Evolutionary conservation across 1,140 invertebrate genomes (phyloP), one percentile per base, ranked within the genome.

Genomic region (Drosophila sproati): DNA sequence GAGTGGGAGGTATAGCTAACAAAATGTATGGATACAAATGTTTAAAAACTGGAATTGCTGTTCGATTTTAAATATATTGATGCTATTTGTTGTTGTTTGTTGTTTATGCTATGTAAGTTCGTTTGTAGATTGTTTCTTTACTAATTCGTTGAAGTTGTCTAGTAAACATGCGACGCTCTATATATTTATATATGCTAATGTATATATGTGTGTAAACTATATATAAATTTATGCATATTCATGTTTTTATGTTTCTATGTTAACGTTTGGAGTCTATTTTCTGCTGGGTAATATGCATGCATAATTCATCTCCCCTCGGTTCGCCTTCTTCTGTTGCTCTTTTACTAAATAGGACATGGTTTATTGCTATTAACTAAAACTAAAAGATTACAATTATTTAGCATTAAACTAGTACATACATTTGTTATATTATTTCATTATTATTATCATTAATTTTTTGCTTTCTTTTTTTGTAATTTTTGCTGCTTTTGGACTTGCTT

Each of bases 131-230:
- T 79, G 51, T 78, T 77, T 81, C 57, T 74, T 76, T 79, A 47
- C 79, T 83, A 83, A 89, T 88, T 88, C 83, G 83, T 88, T 88
- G 83, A 88, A 83, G 72, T 77, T 67, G 34, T 80, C 73, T 88
- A 88, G 66, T 75, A 82, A 87, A 77, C 76, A 87, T 79, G 82
- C 82, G 59, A 75, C 76, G 68, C 61, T 75, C 76, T 78, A 43
- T 76, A 68, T 78, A 57, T 61, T 10, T 63, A 55, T 52, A 5
- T 50, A 50, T 64, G 34, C 64, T 41, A 62, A 51, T 61, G 35
- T 69, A 56, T 77, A 20, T 77, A 35, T 75, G 59, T 80, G 73
- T 76, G 54, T 78, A 66, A 55, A n/a, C 7, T 54, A 54, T 61
- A 54, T 70, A n/a, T 57, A 57, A 37, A 28, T n/a, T 32, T 34